Conservation (phyloP, 2,888 invertebrate species). For the Alloscopus bannaensis region DNA sequence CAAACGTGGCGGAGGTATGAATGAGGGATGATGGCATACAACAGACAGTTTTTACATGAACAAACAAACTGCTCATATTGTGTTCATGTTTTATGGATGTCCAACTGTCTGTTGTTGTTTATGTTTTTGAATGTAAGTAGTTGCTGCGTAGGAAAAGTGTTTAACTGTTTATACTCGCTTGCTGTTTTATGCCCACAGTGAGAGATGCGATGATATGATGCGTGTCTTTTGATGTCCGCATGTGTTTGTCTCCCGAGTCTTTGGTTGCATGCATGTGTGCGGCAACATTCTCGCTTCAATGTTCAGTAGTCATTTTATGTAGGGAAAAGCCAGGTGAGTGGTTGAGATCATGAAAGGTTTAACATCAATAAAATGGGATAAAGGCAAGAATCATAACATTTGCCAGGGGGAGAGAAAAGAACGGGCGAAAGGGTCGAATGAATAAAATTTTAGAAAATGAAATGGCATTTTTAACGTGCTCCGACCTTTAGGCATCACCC, state of each 20-base stretch:
- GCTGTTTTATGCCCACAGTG: slow-evolving; percentile 13
- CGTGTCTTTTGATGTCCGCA: slow-evolving; percentile 15
- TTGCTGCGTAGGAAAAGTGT: slow-evolving; percentile 28
- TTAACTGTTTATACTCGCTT: slow-evolving; percentile 38
- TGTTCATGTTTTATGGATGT: slow-evolving; percentile 64
- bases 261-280: slow-evolving; percentile 3
- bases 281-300: slow-evolving; percentile 7
- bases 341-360: slow-evolving; percentile 61
- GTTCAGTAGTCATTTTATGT: slow-evolving; percentile 7
- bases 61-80: slow-evolving; percentile 63
- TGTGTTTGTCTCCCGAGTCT: slow-evolving; percentile 1
- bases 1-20: slow-evolving; percentile 43
- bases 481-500: slow-evolving; percentile 46
- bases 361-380: slow-evolving; percentile 62
- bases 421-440: slow-evolving; percentile 52
- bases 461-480: slow-evolving; percentile 30
- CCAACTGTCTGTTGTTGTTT: slow-evolving; percentile 61
- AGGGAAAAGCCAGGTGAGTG: slow-evolving; percentile 59
- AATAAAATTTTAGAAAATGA: slow-evolving; percentile 58
- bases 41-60: slow-evolving; percentile 50
- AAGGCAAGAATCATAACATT: slow-evolving; percentile 62
- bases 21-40: slow-evolving; percentile 56
- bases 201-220: slow-evolving; percentile 10
- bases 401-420: slow-evolving; percentile 4
- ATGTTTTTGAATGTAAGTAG: slow-evolving; percentile 45